Conservation (phyloP, 2,797 vertebrate genomes). For the Siniperca scherzeri region DNA sequence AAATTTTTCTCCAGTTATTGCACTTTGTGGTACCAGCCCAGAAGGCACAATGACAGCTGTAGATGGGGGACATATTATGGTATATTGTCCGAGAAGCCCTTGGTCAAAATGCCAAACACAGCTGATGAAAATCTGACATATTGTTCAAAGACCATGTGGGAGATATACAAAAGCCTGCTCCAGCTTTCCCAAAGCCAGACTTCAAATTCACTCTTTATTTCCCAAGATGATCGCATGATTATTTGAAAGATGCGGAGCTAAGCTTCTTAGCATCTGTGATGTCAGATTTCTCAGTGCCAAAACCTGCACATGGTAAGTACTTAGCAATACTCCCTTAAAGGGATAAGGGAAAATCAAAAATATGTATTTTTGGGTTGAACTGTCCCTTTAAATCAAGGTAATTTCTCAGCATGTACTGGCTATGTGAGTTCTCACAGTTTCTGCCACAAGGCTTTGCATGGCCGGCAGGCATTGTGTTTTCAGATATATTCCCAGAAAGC, state of each 20-base stretch:
- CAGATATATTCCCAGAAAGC: constrained; percentile 35
- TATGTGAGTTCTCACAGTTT: constrained; percentile 28
- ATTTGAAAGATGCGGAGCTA: constrained; percentile 43
- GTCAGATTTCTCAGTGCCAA: constrained; percentile 37
- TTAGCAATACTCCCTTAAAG: constrained; percentile 12
- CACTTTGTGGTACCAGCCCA: constrained; percentile 64
- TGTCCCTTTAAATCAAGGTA: constrained; percentile 46
- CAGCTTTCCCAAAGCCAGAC: constrained; percentile 36
- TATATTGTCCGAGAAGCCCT: constrained; percentile 55
- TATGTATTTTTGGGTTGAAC: too few relatives aligned
- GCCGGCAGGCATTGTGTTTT: constrained; percentile 25
- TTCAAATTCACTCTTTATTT: constrained; percentile 54
- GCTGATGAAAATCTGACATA: constrained; percentile 63
- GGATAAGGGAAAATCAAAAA: too few relatives aligned
- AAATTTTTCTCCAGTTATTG: constrained; percentile 71
- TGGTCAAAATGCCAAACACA: constrained; percentile 58
- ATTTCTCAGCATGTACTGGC: constrained; percentile 34
- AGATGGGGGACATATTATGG: constrained; percentile 35
- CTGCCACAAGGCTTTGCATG: constrained; percentile 20
- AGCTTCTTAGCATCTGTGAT: constrained; percentile 53
- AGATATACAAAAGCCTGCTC: constrained; percentile 34
- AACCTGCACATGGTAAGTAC: constrained; percentile 28
- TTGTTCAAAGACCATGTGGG: constrained; percentile 51
- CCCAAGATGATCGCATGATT: constrained; percentile 52
- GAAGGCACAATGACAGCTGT: constrained; percentile 66